phyloP scores from a whole-genome alignment of 2,888 invertebrate genomes.

The Synergus japonicus region DNA sequence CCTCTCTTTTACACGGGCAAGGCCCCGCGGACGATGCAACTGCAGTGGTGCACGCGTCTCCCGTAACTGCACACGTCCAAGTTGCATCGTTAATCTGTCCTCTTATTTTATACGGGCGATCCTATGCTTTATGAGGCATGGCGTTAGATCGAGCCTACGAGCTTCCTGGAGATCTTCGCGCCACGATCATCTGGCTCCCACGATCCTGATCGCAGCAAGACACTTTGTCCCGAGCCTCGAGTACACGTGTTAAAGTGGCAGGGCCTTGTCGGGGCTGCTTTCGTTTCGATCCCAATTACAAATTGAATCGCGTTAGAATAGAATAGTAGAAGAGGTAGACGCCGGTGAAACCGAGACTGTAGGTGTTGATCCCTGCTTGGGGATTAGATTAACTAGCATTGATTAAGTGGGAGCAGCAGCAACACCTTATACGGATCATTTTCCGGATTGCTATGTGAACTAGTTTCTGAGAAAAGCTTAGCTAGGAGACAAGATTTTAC shows the following conservation, averaged over 20 bases:
- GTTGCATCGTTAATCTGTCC: constrained; percentile 62
- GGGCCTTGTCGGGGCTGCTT: constrained; percentile 18
- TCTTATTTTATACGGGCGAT: constrained; percentile 64
- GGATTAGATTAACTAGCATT: constrained; percentile 11
- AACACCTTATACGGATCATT: constrained; percentile 29
- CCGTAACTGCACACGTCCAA: constrained; percentile 44
- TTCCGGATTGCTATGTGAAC: constrained; percentile 1
- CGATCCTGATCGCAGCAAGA: constrained; percentile 40
- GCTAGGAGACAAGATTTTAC: not conserved
- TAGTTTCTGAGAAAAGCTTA: constrained; percentile 9
- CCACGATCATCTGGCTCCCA: constrained; percentile 41
- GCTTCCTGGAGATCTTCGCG: constrained; percentile 38
- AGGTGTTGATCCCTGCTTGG: constrained; percentile 23
- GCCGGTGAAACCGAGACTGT: constrained; percentile 23
- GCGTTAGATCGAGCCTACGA: constrained; percentile 52
- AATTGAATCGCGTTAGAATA: constrained; percentile 16
- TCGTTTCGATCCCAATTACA: constrained; percentile 32
- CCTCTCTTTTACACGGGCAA: constrained; percentile 32
- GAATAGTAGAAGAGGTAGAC: not conserved
- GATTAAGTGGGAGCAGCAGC: constrained; percentile 10
- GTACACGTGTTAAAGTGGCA: constrained; percentile 31
- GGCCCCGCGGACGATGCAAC: constrained; percentile 20
- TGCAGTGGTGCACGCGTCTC: constrained; percentile 47
- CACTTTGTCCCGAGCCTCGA: constrained; percentile 26
- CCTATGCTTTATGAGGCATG: constrained; percentile 63